Base-by-base conservation (phyloP, 2,797 vertebrate genomes). In the Synaphobranchus kaupii region DNA sequence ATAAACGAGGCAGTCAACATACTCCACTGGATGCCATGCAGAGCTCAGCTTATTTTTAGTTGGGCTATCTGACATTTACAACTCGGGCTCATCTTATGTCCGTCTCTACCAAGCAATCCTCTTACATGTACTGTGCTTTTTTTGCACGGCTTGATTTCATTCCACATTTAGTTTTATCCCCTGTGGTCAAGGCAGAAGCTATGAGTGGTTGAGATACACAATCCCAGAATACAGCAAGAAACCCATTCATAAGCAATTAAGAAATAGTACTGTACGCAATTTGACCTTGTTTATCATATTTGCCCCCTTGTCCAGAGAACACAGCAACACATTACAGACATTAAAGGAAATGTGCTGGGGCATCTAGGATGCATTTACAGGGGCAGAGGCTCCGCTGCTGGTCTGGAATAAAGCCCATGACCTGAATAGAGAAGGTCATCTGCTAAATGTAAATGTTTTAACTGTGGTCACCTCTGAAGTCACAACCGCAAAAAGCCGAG, bases 41-140 rank as follows among this genome's bases (percentile, higher is more conserved):
- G 91, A 89, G 85, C 73, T 85, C 88, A 86, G 83, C 86, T 91
- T 96, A 95, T 96, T 96, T 95, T 95, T 96, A 97, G 92, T 85
- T 76, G 84, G 91, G 95, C 92, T 93, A 96, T 94, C 93, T 95
- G 96, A 94, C 95, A 93, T 95, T 94, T 94, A 95, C 94, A 95
- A 93, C 94, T 95, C 94, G 94, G 94, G 94, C 94, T 90, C 93
- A 91, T n/a, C 25, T 66, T 66, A 28, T 66, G 2, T 66, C n/a
- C 28, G 63, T 28, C 63, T 66, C n/a, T 66, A 66, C 63, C 63
- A 28, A 66, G 63, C 25, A 66, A 12, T 66, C 63, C 28, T 28
- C 63, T 66, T 22, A 71, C 68, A 73, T 73, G 4, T 73, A 73
- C 68, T 31, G 12, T 31, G 68, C 12, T 15, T 73, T 34, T 34